Conservation (phyloP, 2,113 vertebrate species). For the Lepidothrix coronata region DNA sequence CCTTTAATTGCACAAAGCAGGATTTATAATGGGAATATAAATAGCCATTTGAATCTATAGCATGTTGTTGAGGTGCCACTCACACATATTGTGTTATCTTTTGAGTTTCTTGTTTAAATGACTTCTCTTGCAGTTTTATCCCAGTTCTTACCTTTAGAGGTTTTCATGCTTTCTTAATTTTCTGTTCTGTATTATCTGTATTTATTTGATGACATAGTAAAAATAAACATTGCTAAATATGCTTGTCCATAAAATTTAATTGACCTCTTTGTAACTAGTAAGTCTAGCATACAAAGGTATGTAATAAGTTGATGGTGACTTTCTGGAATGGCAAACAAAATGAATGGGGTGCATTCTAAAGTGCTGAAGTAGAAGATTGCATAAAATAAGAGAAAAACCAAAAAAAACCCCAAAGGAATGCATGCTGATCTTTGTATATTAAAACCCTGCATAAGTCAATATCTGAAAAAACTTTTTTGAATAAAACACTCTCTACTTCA, state of each 20-base stretch:
- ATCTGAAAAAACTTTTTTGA: neutral
- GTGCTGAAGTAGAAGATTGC: neutral
- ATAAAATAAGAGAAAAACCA: neutral
- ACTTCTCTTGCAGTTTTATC: neutral
- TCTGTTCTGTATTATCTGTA: neutral
- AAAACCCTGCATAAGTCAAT: neutral
- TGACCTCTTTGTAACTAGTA: neutral
- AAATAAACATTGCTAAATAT: slow-evolving; percentile 4
- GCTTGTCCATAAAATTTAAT: neutral
- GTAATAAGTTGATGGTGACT: neutral
- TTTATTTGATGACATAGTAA: neutral
- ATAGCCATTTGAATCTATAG: neutral
- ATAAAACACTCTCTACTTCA: neutral
- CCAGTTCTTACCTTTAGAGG: neutral
- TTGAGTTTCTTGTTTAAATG: neutral
- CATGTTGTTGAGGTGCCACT: neutral
- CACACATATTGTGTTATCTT: neutral
- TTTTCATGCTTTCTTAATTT: neutral
- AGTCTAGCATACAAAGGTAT: neutral
- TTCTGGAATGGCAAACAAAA: slow-evolving; percentile 12
- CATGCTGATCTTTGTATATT: neutral
- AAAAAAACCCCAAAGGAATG: neutral
- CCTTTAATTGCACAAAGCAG: neutral
- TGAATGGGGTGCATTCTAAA: neutral
- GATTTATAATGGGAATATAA: neutral